Evolutionary conservation across 2,797 vertebrate species (phyloP).

Genomic region (Tragopan temminckii): DNA sequence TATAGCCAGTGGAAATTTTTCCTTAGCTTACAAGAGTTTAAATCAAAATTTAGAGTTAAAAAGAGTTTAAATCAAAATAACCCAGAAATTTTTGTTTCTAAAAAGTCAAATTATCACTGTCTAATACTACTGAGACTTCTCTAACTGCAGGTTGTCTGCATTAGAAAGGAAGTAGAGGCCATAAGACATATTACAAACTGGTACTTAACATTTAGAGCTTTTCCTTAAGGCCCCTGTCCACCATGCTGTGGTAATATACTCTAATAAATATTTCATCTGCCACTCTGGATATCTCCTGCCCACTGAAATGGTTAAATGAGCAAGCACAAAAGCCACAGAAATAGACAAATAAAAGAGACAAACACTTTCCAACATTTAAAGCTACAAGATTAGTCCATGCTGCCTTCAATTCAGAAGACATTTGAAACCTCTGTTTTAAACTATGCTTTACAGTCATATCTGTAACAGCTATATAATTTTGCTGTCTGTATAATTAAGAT

Average conservation of each 20-base stretch:
- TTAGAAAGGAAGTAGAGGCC: not conserved
- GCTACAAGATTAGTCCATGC: not conserved
- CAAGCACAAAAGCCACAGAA: not conserved
- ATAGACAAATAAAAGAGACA: not conserved
- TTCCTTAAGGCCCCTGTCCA: not conserved
- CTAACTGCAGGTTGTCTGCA: not conserved
- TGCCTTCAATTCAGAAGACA: not conserved
- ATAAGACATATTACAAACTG: not conserved
- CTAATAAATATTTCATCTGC: not conserved
- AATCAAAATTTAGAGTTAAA: not conserved
- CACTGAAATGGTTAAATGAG: not conserved
- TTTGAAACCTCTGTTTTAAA: not conserved
- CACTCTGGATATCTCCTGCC: not conserved
- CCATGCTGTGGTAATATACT: not conserved
- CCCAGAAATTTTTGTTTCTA: not conserved
- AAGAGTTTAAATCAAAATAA: not conserved
- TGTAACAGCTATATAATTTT: conserved; percentile 20
- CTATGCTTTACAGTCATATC: not conserved
- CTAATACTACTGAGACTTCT: not conserved
- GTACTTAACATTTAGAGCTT: not conserved
- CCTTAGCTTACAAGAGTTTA: not conserved
- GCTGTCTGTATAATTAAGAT: conserved; percentile 14
- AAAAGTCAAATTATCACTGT: not conserved
- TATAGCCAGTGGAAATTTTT: not conserved
- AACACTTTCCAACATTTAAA: not conserved